phyloP scores from a whole-genome alignment of 1,140 invertebrate genomes.

The Lucilia sericata region DNA sequence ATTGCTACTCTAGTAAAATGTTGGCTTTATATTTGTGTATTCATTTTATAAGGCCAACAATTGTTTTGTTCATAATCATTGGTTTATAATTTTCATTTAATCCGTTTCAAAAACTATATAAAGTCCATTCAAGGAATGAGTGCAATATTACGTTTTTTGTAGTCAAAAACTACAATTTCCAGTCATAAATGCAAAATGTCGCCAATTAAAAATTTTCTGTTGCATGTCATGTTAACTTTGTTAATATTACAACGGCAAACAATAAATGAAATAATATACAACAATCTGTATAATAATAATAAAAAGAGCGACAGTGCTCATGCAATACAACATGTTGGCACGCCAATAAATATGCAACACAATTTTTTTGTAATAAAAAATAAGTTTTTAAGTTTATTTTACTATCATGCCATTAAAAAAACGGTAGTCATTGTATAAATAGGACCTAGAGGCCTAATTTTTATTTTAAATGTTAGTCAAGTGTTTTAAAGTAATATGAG shows the following conservation, averaged over 20 bases:
- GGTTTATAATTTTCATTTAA: background rate
- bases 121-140: background rate
- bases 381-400: background rate
- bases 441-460: background rate
- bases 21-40: background rate
- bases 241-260: conserved; percentile 34
- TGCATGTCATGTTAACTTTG: conserved; percentile 43
- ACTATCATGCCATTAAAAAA: background rate
- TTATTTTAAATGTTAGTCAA: background rate
- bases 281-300: background rate
- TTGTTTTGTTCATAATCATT: background rate
- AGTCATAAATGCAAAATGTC: conserved; percentile 40
- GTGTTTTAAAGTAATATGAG: no score
- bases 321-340: conserved; percentile 14
- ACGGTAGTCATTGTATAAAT: background rate
- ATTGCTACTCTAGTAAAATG: background rate
- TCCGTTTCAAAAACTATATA: background rate
- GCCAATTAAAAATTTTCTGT: conserved; percentile 41
- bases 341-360: conserved; percentile 43
- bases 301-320: background rate
- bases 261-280: conserved; percentile 6
- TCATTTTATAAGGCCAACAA: background rate
- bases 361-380: background rate
- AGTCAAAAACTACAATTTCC: conserved; percentile 26
- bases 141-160: background rate